These are phyloP conservation scores for Pterois miles DNA, from an alignment of 2,797 vertebrate genomes.

Conservation along the genomic window DNA sequence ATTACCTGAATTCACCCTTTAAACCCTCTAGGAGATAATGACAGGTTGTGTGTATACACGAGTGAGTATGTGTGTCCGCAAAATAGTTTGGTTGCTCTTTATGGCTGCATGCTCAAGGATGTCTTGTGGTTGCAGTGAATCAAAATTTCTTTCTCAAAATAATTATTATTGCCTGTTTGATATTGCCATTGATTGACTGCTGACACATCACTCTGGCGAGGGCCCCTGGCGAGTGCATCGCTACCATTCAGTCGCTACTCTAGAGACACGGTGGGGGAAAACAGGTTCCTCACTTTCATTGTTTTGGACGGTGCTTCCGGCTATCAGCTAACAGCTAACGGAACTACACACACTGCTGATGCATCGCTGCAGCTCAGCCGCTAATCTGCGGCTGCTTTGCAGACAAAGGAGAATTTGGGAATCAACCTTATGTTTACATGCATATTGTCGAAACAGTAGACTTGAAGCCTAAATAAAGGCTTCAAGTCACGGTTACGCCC, in stretches of 20 bases:
- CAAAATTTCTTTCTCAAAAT: too few species aligned
- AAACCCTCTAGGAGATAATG: background rate
- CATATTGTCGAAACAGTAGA: background rate
- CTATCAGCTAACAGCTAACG: background rate
- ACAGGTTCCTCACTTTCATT: background rate
- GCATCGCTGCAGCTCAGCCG: background rate
- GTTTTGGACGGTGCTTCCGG: too few species aligned
- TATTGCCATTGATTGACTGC: too few species aligned
- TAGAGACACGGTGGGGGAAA: background rate
- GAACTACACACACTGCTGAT: background rate
- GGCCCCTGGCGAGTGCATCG: too few species aligned
- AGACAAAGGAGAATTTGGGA: background rate
- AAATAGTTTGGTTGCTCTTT: too few species aligned
- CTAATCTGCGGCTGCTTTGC: background rate
- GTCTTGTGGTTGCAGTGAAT: too few species aligned
- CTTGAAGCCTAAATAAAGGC: background rate
- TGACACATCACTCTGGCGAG: too few species aligned
- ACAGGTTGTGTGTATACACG: background rate
- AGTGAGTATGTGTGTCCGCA: background rate
- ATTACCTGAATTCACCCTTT: background rate
- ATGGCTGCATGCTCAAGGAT: too few species aligned
- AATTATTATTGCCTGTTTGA: too few species aligned
- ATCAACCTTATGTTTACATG: background rate
- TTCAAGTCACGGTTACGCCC: background rate
- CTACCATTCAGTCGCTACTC: background rate